phyloP scores from a whole-genome alignment of 2,888 invertebrate species.

The Matsumyia berberina region DNA sequence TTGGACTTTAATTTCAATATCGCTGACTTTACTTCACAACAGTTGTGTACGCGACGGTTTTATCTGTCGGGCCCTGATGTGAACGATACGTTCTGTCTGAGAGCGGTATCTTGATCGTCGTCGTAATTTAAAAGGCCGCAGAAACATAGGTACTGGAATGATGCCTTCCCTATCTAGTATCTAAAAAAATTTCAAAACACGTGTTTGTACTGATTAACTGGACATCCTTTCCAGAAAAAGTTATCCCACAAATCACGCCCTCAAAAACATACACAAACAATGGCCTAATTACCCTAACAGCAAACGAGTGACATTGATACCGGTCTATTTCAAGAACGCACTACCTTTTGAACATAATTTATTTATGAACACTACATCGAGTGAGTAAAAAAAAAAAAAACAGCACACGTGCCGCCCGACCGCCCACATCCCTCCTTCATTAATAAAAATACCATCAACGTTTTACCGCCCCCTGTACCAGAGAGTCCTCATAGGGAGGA shows the following conservation, averaged over 20 bases:
- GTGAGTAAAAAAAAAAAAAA: slow-evolving; percentile 13
- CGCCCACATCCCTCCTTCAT: background rate
- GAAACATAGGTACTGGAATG: no score
- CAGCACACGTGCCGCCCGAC: slow-evolving; percentile 20
- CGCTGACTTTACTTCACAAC: no score
- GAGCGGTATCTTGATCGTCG: no score
- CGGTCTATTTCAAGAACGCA: slow-evolving; percentile 16
- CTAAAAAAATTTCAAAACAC: no score
- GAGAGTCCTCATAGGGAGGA: background rate
- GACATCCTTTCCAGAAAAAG: background rate
- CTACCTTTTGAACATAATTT: slow-evolving; percentile 15
- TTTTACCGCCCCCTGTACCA: background rate
- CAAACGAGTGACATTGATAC: slow-evolving; percentile 39
- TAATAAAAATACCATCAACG: slow-evolving; percentile 28
- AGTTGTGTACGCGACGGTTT: no score
- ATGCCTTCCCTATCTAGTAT: no score
- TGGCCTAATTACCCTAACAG: slow-evolving; percentile 34
- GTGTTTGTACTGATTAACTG: background rate
- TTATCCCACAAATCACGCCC: background rate
- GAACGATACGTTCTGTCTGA: no score
- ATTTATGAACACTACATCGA: slow-evolving; percentile 23
- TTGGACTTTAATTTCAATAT: no score
- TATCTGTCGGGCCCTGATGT: no score
- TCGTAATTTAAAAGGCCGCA: no score
- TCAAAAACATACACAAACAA: slow-evolving; percentile 15